Conservation (phyloP, 2,113 vertebrate species). For the Panthera uncia region DNA sequence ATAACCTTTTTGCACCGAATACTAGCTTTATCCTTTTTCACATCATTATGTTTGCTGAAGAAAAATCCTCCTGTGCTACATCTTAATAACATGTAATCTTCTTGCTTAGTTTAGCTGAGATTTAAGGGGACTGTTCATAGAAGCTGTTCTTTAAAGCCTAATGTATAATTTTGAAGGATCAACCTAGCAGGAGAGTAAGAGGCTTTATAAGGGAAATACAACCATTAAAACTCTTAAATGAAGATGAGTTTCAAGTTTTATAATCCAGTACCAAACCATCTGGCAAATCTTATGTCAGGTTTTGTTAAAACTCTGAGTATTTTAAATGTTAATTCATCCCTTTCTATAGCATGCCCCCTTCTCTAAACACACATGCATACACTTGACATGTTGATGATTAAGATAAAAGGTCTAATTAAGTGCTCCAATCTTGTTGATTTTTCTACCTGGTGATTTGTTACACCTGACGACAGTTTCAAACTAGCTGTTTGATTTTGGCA, state of each 20-base stretch:
- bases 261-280: constrained; percentile 84
- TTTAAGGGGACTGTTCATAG: constrained; percentile 84
- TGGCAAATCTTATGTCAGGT: constrained; percentile 83
- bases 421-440: not conserved
- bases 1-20: constrained; percentile 83
- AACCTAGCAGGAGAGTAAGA: constrained; percentile 86
- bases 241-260: constrained; percentile 89
- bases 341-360: not conserved
- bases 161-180: constrained; percentile 88
- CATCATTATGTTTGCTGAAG: constrained; percentile 85
- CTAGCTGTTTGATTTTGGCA: constrained; percentile 61
- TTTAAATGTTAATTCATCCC: constrained; percentile 51
- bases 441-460: constrained; percentile 33
- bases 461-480: constrained; percentile 60
- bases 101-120: constrained; percentile 87
- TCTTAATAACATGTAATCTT: constrained; percentile 89
- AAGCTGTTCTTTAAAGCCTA: constrained; percentile 85
- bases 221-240: constrained; percentile 88
- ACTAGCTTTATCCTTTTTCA: constrained; percentile 84
- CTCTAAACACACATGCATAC: not conserved
- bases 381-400: not conserved
- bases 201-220: constrained; percentile 84
- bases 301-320: constrained; percentile 81
- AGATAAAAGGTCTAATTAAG: not conserved
- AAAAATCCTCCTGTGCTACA: constrained; percentile 84